Evolutionary conservation across 1,140 invertebrate genomes (phyloP), one percentile per base, ranked within the genome.

Genomic region (Adoxophyes honmai): DNA sequence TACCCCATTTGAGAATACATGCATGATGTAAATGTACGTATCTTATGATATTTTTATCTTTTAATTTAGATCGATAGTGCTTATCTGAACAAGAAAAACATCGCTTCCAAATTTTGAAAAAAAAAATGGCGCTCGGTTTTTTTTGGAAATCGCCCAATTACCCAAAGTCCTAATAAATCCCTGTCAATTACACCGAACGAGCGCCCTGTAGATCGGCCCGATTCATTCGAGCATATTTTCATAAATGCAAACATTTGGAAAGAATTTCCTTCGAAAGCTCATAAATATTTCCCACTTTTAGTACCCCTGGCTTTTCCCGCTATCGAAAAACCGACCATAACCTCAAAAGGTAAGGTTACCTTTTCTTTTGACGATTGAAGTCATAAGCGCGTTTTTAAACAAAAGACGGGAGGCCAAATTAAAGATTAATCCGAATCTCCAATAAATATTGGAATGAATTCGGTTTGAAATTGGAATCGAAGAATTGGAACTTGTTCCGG

Each of bases 191-290:
- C 51, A 53, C 28, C 57, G 62, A 21, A 60, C 34, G 5, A 11
- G 70, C 77, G 66, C 1, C 73, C 79, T 77, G 76, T 85, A 76
- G 52, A 66, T 66, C 61, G 68, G 62, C 71, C 73, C 76, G 42
- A 63, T 83, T 79, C 72, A 83, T 78, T 79, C 64, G 68, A 88
- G 81, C 85, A 88, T 88, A 88, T 88, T 88, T 88, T 88, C 82
- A 88, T 88, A 86, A 88, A 88, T 88, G 85, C 82, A 88, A 86
- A 88, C 82, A 86, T 85, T 88, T 78, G 78, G 67, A 85, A 88
- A 88, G 82, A 88, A 84, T 85, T 86, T 85, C 80, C 81, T 83
- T 78, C 72, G 70, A 87, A 85, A 85, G 81, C 79, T 86, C 85
- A 85, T 88, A 88, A 88, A 88, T 86, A 86, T 81, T 80, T 75